phyloP scores from a whole-genome alignment of 1,140 invertebrate species.

The Dendrolimus punctatus region DNA sequence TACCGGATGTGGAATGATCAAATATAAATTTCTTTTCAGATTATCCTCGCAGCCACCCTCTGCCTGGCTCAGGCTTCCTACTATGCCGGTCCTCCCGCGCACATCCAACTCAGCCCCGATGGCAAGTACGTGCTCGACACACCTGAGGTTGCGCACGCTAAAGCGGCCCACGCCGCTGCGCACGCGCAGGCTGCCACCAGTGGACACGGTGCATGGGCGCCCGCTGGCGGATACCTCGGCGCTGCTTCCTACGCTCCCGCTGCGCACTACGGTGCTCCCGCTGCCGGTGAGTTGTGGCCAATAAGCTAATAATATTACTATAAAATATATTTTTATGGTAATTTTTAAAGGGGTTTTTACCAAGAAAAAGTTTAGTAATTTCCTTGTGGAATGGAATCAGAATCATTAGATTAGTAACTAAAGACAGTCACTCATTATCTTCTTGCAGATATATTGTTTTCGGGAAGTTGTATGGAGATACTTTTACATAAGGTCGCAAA shows the following conservation, averaged over 20 bases:
- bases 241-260: constrained; percentile 43
- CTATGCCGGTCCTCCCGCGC: constrained; percentile 54
- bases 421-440: too few relatives aligned
- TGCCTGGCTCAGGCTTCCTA: constrained; percentile 61
- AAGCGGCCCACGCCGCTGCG: constrained; percentile 56
- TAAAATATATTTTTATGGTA: too few relatives aligned
- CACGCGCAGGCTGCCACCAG: constrained; percentile 48
- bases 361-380: too few relatives aligned
- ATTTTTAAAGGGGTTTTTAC: too few relatives aligned
- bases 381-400: too few relatives aligned
- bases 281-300: constrained; percentile 36
- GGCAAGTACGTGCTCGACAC: constrained; percentile 62
- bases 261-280: constrained; percentile 54
- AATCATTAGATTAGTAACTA: too few relatives aligned
- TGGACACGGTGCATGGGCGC: constrained; percentile 48
- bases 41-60: constrained; percentile 53
- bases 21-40: constrained; percentile 36
- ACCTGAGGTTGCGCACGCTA: constrained; percentile 65
- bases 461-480: too few relatives aligned
- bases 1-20: too few relatives aligned
- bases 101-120: constrained; percentile 59
- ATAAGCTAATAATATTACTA: too few relatives aligned
- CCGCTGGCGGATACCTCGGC: constrained; percentile 39
- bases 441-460: too few relatives aligned
- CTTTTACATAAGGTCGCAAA: too few relatives aligned